Percentiles rank a stretch among this genome's conserved stretches.
These are phyloP conservation scores for Venusia cambrica DNA, from an alignment of 2,888 invertebrate species.

Conservation along the genomic window DNA sequence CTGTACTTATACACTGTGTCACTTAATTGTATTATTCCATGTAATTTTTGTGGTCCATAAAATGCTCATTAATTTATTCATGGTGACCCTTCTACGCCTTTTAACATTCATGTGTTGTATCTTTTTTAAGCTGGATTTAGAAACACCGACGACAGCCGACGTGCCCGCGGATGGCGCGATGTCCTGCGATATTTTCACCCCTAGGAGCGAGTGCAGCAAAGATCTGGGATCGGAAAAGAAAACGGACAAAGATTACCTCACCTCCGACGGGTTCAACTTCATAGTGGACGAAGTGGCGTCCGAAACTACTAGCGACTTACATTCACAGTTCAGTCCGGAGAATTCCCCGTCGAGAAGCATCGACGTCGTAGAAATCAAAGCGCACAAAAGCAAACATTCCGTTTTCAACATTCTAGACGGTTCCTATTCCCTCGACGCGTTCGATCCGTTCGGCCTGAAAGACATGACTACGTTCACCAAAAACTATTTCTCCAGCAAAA, in stretches of 20 bases:
- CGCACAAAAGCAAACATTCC: slow-evolving; percentile 42
- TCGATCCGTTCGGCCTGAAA: slow-evolving; percentile 71
- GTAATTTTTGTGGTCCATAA: too few relatives aligned
- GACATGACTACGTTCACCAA: slow-evolving; percentile 45
- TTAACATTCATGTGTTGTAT: too few relatives aligned
- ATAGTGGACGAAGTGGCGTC: slow-evolving; percentile 57
- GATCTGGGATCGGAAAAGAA: slow-evolving; percentile 47
- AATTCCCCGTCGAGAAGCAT: slow-evolving; percentile 48
- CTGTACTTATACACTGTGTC: too few relatives aligned
- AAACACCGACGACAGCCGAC: slow-evolving; percentile 75
- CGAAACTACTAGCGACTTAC: slow-evolving; percentile 43
- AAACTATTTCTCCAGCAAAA: slow-evolving; percentile 51
- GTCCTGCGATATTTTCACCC: slow-evolving; percentile 58
- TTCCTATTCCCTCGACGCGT: slow-evolving; percentile 64
- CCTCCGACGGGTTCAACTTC: slow-evolving; percentile 66
- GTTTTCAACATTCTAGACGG: slow-evolving; percentile 74
- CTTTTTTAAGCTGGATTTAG: slow-evolving; percentile 65
- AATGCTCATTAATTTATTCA: too few relatives aligned
- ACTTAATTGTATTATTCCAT: too few relatives aligned
- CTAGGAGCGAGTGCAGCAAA: slow-evolving; percentile 53
- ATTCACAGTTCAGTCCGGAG: slow-evolving; percentile 41
- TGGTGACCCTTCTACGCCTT: too few relatives aligned
- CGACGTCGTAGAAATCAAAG: slow-evolving; percentile 26
- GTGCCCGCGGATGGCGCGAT: slow-evolving; percentile 59
- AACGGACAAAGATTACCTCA: slow-evolving; percentile 53